phyloP scores from a whole-genome alignment of 2,113 vertebrate species.

The Aspidoscelis tigris region DNA sequence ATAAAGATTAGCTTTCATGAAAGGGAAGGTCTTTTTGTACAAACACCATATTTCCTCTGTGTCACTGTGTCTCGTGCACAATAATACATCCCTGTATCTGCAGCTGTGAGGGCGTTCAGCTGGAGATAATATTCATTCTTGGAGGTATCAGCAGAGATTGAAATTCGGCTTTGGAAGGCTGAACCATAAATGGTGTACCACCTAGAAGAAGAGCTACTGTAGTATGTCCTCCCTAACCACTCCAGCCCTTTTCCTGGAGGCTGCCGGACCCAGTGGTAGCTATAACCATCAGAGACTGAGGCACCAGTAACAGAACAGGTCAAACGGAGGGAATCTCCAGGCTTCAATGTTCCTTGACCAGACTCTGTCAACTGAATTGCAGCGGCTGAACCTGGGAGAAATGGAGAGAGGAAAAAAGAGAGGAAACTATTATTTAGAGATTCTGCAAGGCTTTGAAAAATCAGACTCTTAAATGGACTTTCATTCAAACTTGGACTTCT shows the following conservation, averaged over 20 bases:
- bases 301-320: conserved; percentile 40
- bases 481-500: too few relatives aligned
- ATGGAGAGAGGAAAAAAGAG: not conserved
- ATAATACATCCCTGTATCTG: conserved; percentile 14
- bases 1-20: not conserved
- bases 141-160: not conserved
- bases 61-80: conserved; percentile 10
- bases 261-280: conserved; percentile 31
- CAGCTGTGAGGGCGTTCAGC: not conserved
- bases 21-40: not conserved
- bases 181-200: not conserved
- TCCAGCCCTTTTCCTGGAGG: not conserved
- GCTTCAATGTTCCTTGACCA: not conserved
- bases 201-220: not conserved
- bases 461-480: too few relatives aligned
- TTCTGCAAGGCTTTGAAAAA: not conserved
- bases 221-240: not conserved
- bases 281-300: not conserved
- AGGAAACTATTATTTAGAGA: not conserved
- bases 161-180: not conserved
- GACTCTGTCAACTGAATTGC: not conserved
- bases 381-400: not conserved
- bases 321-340: not conserved
- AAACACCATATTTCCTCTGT: not conserved
- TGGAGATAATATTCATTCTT: not conserved